Percentiles rank a stretch among this genome's conserved stretches.
Evolutionary conservation across 2,113 vertebrate species (phyloP).

Genomic region (Neogobius melanostomus): DNA sequence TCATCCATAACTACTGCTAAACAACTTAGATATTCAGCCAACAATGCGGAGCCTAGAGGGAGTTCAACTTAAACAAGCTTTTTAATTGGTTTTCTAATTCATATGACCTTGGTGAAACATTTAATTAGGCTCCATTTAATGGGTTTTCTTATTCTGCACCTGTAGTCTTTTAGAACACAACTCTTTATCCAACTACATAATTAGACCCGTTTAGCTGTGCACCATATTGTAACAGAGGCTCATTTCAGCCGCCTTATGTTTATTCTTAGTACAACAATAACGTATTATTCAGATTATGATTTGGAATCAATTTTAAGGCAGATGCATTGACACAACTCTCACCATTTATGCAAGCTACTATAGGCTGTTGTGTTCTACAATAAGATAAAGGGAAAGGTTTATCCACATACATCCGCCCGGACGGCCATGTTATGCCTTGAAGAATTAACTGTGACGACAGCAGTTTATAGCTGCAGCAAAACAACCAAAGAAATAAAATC

Average conservation of each 20-base stretch:
- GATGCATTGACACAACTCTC: too few species aligned
- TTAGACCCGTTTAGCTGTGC: too few species aligned
- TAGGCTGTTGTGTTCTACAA: background rate
- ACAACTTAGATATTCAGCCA: background rate
- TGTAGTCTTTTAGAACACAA: background rate
- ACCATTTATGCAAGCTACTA: background rate
- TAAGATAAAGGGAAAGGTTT: background rate
- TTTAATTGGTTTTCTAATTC: background rate
- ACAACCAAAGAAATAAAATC: background rate
- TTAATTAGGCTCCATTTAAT: background rate
- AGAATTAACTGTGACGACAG: background rate
- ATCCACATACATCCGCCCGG: background rate
- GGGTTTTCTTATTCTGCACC: background rate
- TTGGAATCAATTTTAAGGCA: too few species aligned
- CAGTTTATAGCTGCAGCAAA: background rate
- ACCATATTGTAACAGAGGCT: too few species aligned
- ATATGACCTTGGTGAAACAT: background rate
- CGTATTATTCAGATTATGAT: too few species aligned
- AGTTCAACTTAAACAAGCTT: background rate
- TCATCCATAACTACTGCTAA: slow-evolving; percentile 3
- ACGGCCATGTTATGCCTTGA: background rate
- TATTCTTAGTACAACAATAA: too few species aligned
- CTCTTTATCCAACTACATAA: too few species aligned
- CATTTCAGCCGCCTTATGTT: too few species aligned
- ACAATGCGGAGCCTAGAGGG: background rate